Evolutionary conservation across 2,888 invertebrate species (phyloP).

Genomic region (Artemia sinica): DNA sequence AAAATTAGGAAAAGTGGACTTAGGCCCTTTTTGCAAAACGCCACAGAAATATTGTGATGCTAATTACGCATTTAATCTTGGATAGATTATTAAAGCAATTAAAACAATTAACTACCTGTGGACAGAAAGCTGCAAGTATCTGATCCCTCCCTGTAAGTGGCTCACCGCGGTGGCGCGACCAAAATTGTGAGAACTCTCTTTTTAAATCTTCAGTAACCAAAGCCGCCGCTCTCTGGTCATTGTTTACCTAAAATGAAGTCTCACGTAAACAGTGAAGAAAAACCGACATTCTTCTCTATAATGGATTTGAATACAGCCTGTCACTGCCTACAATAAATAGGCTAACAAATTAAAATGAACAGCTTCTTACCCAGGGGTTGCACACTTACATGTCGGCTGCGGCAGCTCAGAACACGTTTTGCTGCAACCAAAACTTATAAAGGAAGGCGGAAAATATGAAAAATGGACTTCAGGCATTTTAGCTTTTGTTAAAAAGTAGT

Average conservation of each 20-base stretch:
- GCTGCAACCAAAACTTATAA: no score
- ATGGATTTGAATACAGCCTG: slow-evolving; percentile 12
- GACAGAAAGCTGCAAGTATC: slow-evolving; percentile 61
- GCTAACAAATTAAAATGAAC: slow-evolving; percentile 13
- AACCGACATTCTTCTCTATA: neutral
- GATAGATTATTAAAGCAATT: neutral
- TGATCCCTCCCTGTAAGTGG: slow-evolving; percentile 55
- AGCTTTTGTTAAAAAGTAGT: no score
- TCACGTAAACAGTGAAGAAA: slow-evolving; percentile 11
- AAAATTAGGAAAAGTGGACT: no score
- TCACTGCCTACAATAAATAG: neutral
- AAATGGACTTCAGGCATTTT: no score
- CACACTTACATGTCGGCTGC: no score
- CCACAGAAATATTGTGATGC: neutral
- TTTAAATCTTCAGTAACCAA: slow-evolving; percentile 45
- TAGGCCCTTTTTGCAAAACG: neutral
- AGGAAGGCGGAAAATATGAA: no score
- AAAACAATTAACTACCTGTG: slow-evolving; percentile 41
- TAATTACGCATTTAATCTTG: neutral
- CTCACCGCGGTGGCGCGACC: slow-evolving; percentile 44
- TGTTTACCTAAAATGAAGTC: slow-evolving; percentile 37
- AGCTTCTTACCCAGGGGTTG: no score
- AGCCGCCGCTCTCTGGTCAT: slow-evolving; percentile 35
- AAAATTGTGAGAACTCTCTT: slow-evolving; percentile 52
- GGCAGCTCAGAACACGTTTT: no score